Evolutionary conservation across 2,888 invertebrate genomes (phyloP).

Genomic region (Ormyrus pomaceus): DNA sequence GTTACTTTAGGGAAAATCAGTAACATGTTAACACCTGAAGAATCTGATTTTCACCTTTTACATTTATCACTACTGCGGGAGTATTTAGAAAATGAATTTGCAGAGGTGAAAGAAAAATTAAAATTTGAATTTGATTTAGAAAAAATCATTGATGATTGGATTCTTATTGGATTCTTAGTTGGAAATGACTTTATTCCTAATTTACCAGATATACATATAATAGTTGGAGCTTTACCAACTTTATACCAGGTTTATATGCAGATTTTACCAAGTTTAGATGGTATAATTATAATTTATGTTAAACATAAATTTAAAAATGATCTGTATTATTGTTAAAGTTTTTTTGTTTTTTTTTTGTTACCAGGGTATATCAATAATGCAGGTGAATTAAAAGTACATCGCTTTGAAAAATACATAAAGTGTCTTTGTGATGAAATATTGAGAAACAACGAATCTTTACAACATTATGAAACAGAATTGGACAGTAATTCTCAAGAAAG

Average conservation of each 20-base stretch:
- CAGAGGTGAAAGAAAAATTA: constrained; percentile 80
- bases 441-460: not conserved
- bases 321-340: too few species aligned
- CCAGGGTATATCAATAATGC: constrained; percentile 94
- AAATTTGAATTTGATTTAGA: constrained; percentile 90
- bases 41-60: constrained; percentile 93
- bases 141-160: constrained; percentile 97
- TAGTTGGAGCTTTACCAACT: constrained; percentile 90
- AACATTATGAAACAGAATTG: not conserved
- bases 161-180: constrained; percentile 96
- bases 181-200: constrained; percentile 99
- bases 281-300: constrained; percentile 74
- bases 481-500: not conserved
- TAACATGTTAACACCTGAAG: constrained; percentile 85
- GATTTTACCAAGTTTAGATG: constrained; percentile 90
- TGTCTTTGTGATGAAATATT: constrained; percentile 62
- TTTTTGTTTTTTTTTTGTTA: not conserved
- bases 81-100: constrained; percentile 94
- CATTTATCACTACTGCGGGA: constrained; percentile 94
- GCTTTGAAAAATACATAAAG: constrained; percentile 91
- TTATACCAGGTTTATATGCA: constrained; percentile 92
- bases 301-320: not conserved
- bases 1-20: constrained; percentile 86
- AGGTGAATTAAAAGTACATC: constrained; percentile 87
- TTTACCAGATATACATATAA: constrained; percentile 95